Conservation (phyloP, 2,888 invertebrate species). For the Siphlonurus alternatus region DNA sequence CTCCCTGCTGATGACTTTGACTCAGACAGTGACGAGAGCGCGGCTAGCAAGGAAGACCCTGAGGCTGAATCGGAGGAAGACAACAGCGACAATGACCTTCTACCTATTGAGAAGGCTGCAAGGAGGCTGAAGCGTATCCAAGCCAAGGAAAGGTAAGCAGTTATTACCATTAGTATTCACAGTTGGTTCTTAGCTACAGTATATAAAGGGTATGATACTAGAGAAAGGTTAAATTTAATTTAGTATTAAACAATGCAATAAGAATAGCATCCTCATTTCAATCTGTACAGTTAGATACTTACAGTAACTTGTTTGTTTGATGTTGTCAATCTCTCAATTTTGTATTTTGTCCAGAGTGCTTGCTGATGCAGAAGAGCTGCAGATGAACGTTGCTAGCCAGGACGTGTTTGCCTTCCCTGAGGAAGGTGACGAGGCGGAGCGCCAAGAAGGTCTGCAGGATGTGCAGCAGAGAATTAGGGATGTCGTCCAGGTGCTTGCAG, state of each 20-base stretch:
- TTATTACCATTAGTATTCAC: too few species aligned
- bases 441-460: conserved; percentile 58
- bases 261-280: too few species aligned
- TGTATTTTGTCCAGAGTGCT: not conserved
- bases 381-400: conserved; percentile 58
- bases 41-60: conserved; percentile 21
- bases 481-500: conserved; percentile 33
- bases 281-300: too few species aligned
- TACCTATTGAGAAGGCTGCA: conserved; percentile 76
- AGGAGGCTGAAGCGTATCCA: conserved; percentile 58
- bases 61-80: conserved; percentile 21
- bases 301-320: too few species aligned
- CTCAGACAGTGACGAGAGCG: conserved; percentile 23
- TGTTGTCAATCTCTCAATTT: too few species aligned
- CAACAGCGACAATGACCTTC: conserved; percentile 41
- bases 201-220: too few species aligned
- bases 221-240: not conserved
- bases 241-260: too few species aligned
- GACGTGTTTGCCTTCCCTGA: conserved; percentile 65
- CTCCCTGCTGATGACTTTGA: conserved; percentile 24
- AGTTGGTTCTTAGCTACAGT: too few species aligned
- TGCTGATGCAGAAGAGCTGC: conserved; percentile 54
- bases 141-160: conserved; percentile 40
- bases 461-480: conserved; percentile 83
- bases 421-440: conserved; percentile 46